phyloP scores from a whole-genome alignment of 2,113 vertebrate species.

The Donacobius atricapilla region DNA sequence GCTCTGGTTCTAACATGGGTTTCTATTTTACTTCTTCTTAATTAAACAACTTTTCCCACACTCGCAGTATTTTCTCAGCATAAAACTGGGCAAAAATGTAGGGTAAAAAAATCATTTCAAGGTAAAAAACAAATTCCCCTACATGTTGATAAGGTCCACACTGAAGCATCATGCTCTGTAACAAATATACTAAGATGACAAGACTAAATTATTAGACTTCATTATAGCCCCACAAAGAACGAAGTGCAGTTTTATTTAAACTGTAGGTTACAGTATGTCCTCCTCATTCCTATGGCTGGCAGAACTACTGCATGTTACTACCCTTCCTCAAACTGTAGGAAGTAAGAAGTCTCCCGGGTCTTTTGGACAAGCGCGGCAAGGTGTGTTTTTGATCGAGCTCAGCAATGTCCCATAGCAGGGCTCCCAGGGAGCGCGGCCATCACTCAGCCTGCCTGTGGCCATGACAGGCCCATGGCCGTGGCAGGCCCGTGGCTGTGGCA shows the following conservation, averaged over 20 bases:
- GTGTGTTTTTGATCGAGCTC: background rate
- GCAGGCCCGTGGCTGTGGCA: no score
- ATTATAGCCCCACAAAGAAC: background rate
- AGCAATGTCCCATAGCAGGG: rapidly evolving
- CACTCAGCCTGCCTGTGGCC: rapidly evolving
- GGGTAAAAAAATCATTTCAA: background rate
- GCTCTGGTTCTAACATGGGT: background rate
- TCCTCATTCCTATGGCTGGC: background rate
- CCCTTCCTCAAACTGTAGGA: background rate
- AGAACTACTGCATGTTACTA: background rate
- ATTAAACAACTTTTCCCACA: background rate
- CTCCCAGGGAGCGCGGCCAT: rapidly evolving
- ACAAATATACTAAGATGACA: background rate
- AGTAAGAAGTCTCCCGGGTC: rapidly evolving
- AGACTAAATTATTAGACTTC: background rate
- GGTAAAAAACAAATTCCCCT: background rate
- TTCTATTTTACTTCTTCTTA: background rate
- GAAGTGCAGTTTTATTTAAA: background rate
- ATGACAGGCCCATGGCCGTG: no score
- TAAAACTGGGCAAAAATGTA: background rate
- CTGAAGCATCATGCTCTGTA: background rate
- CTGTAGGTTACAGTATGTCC: rapidly evolving
- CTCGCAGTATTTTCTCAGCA: background rate
- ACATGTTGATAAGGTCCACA: background rate
- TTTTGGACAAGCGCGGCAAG: background rate